Base-by-base conservation (phyloP, 2,113 vertebrate species). In the Cricetomys ansorgei region DNA sequence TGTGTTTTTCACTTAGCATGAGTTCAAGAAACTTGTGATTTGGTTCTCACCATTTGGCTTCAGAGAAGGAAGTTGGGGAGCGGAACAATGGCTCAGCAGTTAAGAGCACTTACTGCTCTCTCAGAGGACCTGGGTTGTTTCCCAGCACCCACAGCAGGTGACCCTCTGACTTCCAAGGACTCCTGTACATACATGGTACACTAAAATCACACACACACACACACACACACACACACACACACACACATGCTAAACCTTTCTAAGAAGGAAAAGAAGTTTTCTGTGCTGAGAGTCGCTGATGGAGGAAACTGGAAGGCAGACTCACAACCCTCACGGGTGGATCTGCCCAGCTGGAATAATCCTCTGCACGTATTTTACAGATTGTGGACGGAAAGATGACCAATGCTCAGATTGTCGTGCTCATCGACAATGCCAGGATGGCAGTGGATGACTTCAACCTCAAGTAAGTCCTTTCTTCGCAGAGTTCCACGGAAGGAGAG, bases 361-460 rank as follows among this genome's bases (percentile, higher is more conserved):
- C 57, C 89, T 92, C 48, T 95, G 5, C 19, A 11, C 27, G 0
- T 97, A 59, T 98, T 95, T 97, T 98, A 70, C 98, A 99, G 99
- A 98, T 99, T 70, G 96, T 98, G 92, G 98, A 98, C 11, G 94
- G 98, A 12, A 99, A 98, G 96, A 91, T 98, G 94, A 96, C 96
- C 94, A 99, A 99, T 1, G 98, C 98, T n/a, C 97, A 98, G 31
- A 97, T 99, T 80, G 94, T 98, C 13, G 95, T 99, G 29, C 98
- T 99, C 88, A 98, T 99, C 3, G 99, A 99, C 98, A 99, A 99
- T 0, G 99, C 99, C 31, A 98, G 96, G 95, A 98, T 99, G 97
- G 99, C 99, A 12, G 97, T 98, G 27, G 99, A 99, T 67, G 98
- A 99, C 98, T 99, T 99, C 97, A 98, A 96, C 85, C 97, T 98